Conservation (phyloP, 2,797 vertebrate genomes). For the Darevskia nairensis region DNA sequence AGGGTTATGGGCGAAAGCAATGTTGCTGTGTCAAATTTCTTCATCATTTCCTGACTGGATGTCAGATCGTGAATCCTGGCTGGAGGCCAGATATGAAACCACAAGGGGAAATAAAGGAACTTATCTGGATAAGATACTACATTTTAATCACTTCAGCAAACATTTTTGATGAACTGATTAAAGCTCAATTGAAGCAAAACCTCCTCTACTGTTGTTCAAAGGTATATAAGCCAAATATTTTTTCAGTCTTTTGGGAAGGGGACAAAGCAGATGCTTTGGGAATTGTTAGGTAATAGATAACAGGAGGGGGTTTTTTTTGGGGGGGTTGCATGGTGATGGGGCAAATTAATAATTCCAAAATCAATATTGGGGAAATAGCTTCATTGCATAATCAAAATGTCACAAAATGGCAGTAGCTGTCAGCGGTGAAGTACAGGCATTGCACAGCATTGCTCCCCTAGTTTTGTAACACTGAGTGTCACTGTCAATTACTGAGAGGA, state of each 20-base stretch:
- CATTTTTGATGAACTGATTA: conserved; percentile 26
- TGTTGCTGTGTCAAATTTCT: background rate
- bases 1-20: background rate
- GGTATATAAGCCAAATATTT: conserved; percentile 31
- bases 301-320: background rate
- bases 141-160: conserved; percentile 44
- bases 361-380: too few relatives aligned
- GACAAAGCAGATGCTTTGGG: background rate
- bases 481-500: too few relatives aligned
- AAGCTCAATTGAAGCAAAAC: background rate
- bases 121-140: conserved; percentile 28
- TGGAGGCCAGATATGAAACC: conserved; percentile 25
- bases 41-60: conserved; percentile 1
- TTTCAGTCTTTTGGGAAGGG: background rate
- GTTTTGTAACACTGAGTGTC: too few relatives aligned
- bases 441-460: too few relatives aligned
- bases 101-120: conserved; percentile 45
- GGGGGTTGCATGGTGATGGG: background rate
- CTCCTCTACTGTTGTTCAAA: conserved; percentile 26
- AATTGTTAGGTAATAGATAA: background rate
- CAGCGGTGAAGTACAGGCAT: too few relatives aligned
- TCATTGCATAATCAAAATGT: too few relatives aligned
- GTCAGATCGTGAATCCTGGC: conserved; percentile 23
- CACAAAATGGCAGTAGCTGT: too few relatives aligned
- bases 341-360: background rate